Evolutionary conservation across 2,888 invertebrate species (phyloP).

Genomic region (Quadriops clusia): DNA sequence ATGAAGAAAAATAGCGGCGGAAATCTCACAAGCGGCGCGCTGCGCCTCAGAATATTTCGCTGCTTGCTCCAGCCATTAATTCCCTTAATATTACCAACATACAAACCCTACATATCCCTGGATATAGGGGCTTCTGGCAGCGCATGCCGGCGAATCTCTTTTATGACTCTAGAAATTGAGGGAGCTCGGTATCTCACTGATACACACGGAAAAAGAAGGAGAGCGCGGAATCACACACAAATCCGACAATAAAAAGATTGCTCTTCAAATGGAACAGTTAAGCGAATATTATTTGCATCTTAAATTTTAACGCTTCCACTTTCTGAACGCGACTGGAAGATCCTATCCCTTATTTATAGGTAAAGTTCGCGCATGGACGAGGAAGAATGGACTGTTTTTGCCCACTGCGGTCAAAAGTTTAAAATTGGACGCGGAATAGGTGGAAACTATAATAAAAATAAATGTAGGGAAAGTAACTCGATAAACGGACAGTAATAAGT

Average conservation of each 20-base stretch:
- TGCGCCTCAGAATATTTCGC: slow-evolving; percentile 13
- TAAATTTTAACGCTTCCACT: slow-evolving; percentile 25
- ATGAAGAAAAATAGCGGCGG: slow-evolving; percentile 15
- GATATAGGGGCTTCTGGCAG: slow-evolving; percentile 16
- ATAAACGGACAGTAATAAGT: too few species aligned
- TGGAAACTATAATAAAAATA: too few species aligned
- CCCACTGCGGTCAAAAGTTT: too few species aligned
- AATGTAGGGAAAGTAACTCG: too few species aligned
- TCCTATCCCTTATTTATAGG: slow-evolving; percentile 1
- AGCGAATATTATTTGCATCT: slow-evolving; percentile 29
- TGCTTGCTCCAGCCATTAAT: slow-evolving; percentile 17
- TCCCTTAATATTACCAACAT: slow-evolving; percentile 19
- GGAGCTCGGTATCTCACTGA: slow-evolving; percentile 19
- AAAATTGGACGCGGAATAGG: too few species aligned
- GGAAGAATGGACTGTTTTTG: too few species aligned
- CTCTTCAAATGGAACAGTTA: slow-evolving; percentile 25
- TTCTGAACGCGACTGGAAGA: slow-evolving; percentile 10
- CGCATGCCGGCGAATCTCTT: slow-evolving; percentile 23
- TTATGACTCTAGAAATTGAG: slow-evolving; percentile 25
- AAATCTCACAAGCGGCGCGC: slow-evolving; percentile 9
- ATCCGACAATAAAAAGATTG: slow-evolving; percentile 28
- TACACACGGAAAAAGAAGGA: slow-evolving; percentile 20
- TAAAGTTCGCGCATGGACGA: too few species aligned
- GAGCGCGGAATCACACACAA: slow-evolving; percentile 21
- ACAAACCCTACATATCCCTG: slow-evolving; percentile 19